These are phyloP conservation scores for Pollenia labialis DNA, from an alignment of 2,888 invertebrate species.

Conservation along the genomic window DNA sequence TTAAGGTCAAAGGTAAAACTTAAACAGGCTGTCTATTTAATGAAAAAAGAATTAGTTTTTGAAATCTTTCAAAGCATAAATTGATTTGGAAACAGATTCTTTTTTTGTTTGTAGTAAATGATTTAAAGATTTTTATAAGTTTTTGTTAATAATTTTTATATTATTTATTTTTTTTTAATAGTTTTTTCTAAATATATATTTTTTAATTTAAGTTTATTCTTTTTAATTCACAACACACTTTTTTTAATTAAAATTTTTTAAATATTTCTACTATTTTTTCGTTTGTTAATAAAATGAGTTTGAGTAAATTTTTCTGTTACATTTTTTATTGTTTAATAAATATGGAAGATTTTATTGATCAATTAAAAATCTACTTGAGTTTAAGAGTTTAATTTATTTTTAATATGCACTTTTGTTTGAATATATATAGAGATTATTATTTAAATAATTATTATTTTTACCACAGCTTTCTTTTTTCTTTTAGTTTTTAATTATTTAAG, in stretches of 20 bases:
- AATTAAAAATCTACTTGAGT: conserved; percentile 61
- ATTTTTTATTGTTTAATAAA: conserved; percentile 46
- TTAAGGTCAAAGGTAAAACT: conserved; percentile 61
- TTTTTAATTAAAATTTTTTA: conserved; percentile 36
- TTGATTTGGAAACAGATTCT: conserved; percentile 26
- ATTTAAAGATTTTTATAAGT: no score
- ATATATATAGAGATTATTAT: not conserved
- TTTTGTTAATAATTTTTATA: no score
- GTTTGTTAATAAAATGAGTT: conserved; percentile 52
- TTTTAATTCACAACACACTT: conserved; percentile 66
- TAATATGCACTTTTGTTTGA: conserved; percentile 32
- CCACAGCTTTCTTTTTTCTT: conserved; percentile 60
- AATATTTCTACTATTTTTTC: conserved; percentile 55
- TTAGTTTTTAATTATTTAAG: conserved; percentile 11
- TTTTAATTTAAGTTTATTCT: conserved; percentile 11
- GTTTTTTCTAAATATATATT: conserved; percentile 9
- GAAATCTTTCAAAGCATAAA: not conserved
- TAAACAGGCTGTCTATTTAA: conserved; percentile 13
- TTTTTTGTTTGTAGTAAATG: no score
- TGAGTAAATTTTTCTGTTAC: conserved; percentile 1
- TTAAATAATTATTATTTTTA: conserved; percentile 43
- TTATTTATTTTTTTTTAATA: conserved; percentile 13
- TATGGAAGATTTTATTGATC: conserved; percentile 72
- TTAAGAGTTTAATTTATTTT: conserved; percentile 31
- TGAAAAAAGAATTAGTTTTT: not conserved